Evolutionary conservation across 64 coral and sea anemone species (phyloP).

Genomic region (Montipora sp.): DNA sequence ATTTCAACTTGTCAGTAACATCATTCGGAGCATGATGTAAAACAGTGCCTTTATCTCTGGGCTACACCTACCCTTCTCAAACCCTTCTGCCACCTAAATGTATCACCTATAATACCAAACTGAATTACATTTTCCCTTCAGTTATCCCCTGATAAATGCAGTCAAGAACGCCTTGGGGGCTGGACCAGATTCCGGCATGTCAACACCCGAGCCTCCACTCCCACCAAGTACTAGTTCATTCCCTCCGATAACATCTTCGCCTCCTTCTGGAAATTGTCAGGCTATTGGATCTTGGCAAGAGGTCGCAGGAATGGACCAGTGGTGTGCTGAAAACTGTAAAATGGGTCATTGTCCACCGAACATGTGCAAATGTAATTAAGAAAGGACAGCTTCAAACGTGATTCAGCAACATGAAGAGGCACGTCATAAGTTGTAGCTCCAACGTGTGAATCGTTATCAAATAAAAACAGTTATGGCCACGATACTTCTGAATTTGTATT

Average conservation of each 20-base stretch:
- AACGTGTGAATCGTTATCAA: too few relatives aligned
- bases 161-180: conserved; percentile 62
- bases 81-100: not conserved
- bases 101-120: not conserved
- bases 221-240: not conserved
- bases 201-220: not conserved
- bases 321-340: conserved; percentile 72
- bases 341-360: conserved; percentile 58
- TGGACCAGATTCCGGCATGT: not conserved
- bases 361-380: conserved; percentile 50
- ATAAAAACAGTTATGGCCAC: too few relatives aligned
- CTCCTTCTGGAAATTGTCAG: conserved; percentile 31
- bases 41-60: too few relatives aligned
- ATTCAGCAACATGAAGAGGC: not conserved
- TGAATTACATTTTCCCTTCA: not conserved
- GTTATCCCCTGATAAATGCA: conserved; percentile 74
- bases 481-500: too few relatives aligned
- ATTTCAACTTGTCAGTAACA: too few relatives aligned
- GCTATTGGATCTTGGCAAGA: conserved; percentile 22
- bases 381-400: not conserved
- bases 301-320: conserved; percentile 48
- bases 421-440: not conserved
- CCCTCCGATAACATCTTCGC: not conserved
- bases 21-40: too few relatives aligned
- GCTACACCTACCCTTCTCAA: too few relatives aligned